A percentile compares a stretch with the other conserved stretches of the same genome.
Conservation (phyloP, 2,888 invertebrate genomes). For the Zaprionus bogoriensis region DNA sequence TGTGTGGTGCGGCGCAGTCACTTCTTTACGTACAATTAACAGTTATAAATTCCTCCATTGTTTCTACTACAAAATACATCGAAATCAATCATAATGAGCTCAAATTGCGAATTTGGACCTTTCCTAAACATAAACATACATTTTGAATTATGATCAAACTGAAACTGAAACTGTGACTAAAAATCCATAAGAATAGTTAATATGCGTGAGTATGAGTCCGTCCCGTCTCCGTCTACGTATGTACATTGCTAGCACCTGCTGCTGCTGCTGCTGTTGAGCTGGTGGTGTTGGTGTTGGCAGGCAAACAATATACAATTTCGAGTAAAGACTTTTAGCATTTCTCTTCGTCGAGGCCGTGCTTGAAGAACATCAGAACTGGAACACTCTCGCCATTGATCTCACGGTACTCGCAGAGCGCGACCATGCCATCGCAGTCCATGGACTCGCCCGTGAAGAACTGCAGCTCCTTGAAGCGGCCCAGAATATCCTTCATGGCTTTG, state of each 20-base stretch:
- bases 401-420: conserved; percentile 96
- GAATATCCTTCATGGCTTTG: conserved; percentile 95
- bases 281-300: conserved; percentile 1
- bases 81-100: conserved; percentile 25
- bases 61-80: conserved; percentile 45
- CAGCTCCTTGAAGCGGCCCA: conserved; percentile 94
- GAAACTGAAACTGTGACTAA: conserved; percentile 48
- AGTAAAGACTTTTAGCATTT: conserved; percentile 88
- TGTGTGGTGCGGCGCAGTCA: conserved; percentile 23
- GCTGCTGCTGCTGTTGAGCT: conserved; percentile 14
- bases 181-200: conserved; percentile 47
- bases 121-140: conserved; percentile 53
- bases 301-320: conserved; percentile 8
- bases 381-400: conserved; percentile 91
- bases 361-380: conserved; percentile 97
- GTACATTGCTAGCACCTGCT: conserved; percentile 13
- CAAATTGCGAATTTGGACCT: conserved; percentile 40
- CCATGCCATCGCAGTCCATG: conserved; percentile 96
- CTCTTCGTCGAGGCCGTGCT: conserved; percentile 97
- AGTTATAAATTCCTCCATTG: conserved; percentile 38
- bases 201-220: conserved; percentile 64
- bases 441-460: conserved; percentile 97
- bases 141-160: conserved; percentile 46
- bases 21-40: conserved; percentile 36
- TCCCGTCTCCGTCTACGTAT: conserved; percentile 10